These are phyloP conservation scores for Neosalanx taihuensis DNA, from an alignment of 2,797 vertebrate genomes.

Conservation along the genomic window DNA sequence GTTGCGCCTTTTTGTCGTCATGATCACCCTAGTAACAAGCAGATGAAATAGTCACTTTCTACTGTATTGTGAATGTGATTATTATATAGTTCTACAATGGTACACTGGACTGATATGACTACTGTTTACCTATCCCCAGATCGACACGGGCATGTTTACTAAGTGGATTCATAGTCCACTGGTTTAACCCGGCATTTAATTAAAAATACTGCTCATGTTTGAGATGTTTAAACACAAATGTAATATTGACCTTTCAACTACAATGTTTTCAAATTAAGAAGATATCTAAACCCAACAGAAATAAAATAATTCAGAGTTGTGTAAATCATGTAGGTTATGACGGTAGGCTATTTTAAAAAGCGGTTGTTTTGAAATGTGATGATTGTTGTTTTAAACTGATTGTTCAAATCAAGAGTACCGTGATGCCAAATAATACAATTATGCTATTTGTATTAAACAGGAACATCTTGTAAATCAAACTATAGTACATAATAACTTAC, in stretches of 20 bases:
- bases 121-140: not conserved
- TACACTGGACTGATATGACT: not conserved
- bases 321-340: not conserved
- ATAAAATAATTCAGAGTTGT: not conserved
- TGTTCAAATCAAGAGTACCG: no score
- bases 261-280: no score
- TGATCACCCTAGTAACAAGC: not conserved
- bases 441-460: no score
- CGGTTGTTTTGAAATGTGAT: no score
- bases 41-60: not conserved
- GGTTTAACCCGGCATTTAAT: not conserved
- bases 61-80: not conserved
- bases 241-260: no score
- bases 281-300: not conserved
- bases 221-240: not conserved
- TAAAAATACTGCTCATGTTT: not conserved
- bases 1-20: not conserved
- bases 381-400: no score
- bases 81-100: not conserved
- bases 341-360: not conserved
- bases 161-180: not conserved
- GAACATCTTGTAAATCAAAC: no score
- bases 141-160: slow-evolving; percentile 18
- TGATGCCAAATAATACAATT: no score
- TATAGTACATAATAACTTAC: no score